These are phyloP conservation scores for Dasypogon diadema DNA, from an alignment of 2,888 invertebrate species.

Conservation along the genomic window DNA sequence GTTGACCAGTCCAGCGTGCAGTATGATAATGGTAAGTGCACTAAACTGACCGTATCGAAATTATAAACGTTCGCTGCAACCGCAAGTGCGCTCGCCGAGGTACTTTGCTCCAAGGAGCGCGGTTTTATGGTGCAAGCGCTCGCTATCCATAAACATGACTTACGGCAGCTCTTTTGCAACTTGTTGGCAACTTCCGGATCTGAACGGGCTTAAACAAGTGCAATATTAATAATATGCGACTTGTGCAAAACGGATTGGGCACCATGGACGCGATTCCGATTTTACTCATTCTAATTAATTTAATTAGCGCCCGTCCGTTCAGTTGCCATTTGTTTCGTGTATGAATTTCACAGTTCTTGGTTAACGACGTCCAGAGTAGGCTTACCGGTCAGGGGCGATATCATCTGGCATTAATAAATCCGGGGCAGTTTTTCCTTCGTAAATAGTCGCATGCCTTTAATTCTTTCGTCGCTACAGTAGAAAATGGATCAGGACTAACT, in stretches of 20 bases:
- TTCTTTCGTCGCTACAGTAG: neutral
- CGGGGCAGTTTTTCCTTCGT: conserved; percentile 33
- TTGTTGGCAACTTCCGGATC: conserved; percentile 50
- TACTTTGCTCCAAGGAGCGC: conserved; percentile 10
- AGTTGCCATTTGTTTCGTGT: conserved; percentile 40
- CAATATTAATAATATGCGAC: conserved; percentile 34
- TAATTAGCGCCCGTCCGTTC: conserved; percentile 41
- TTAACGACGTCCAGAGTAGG: neutral
- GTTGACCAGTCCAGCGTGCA: conserved; percentile 49
- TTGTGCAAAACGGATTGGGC: neutral
- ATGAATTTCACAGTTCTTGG: conserved; percentile 38
- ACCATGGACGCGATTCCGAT: conserved; percentile 1
- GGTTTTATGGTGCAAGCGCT: conserved; percentile 39
- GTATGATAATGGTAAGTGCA: conserved; percentile 45
- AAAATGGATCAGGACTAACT: no score
- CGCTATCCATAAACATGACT: conserved; percentile 48
- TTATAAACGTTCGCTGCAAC: conserved; percentile 48
- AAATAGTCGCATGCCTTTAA: conserved; percentile 16
- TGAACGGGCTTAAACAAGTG: conserved; percentile 26
- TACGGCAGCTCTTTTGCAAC: conserved; percentile 46
- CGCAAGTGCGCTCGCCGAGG: conserved; percentile 18
- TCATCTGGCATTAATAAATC: conserved; percentile 46
- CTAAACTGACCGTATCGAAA: conserved; percentile 50
- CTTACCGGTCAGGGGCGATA: conserved; percentile 14
- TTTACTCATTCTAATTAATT: conserved; percentile 48